Percentiles rank a stretch among this genome's conserved stretches.
phyloP scores from a whole-genome alignment of 2,113 vertebrate genomes.

The Halcyon malimbica region DNA sequence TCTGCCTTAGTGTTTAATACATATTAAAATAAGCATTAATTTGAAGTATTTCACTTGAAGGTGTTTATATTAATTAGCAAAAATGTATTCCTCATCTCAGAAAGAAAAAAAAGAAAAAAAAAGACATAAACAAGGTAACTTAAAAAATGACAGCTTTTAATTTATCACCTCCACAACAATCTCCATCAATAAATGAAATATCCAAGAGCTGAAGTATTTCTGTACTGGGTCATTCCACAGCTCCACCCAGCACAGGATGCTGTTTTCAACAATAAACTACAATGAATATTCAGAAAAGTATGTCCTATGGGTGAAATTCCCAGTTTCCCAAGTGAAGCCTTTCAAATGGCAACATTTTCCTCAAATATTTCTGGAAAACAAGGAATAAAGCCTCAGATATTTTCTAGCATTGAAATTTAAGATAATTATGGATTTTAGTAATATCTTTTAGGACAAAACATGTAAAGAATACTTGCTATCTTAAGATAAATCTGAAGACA shows the following conservation, averaged over 20 bases:
- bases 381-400: not conserved
- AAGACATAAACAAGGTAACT: not conserved
- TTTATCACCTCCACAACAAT: not conserved
- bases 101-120: not conserved
- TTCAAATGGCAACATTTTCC: not conserved
- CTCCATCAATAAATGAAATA: not conserved
- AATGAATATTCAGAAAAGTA: not conserved
- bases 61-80: not conserved
- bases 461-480: not conserved
- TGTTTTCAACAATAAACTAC: not conserved
- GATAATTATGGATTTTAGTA: not conserved
- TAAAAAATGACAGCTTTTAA: not conserved
- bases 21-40: not conserved
- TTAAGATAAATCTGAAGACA: not conserved
- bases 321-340: not conserved
- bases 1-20: not conserved
- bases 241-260: not conserved
- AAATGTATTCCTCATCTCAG: not conserved
- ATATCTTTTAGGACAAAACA: not conserved
- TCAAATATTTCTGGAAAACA: not conserved
- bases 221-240: not conserved
- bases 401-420: not conserved
- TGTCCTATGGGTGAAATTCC: not conserved
- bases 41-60: not conserved
- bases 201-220: not conserved